phyloP scores from a whole-genome alignment of 2,888 invertebrate species.

The Heliconius cydno region DNA sequence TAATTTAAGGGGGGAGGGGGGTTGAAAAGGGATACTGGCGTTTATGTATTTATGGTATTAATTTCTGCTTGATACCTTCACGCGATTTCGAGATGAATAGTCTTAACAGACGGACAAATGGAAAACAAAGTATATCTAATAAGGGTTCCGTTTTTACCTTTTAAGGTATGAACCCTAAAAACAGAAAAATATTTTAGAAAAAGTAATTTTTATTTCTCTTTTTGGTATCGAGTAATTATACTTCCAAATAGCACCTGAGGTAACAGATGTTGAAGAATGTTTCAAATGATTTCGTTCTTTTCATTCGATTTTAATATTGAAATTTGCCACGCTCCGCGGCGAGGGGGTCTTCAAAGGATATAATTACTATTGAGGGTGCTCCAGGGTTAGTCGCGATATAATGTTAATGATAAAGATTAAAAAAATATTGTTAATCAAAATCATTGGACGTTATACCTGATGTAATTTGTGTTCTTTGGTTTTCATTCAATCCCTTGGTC shows the following conservation, averaged over 20 bases:
- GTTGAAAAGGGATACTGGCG: not conserved
- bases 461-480: not conserved
- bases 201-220: slow-evolving; percentile 6
- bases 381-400: slow-evolving; percentile 26
- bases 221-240: slow-evolving; percentile 40
- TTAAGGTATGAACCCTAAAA: too few relatives aligned
- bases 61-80: too few relatives aligned
- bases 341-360: slow-evolving; percentile 63
- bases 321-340: slow-evolving; percentile 48
- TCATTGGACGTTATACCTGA: not conserved
- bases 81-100: too few relatives aligned
- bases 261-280: slow-evolving; percentile 62
- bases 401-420: slow-evolving; percentile 22
- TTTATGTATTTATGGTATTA: not conserved
- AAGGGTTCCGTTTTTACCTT: too few relatives aligned
- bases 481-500: not conserved
- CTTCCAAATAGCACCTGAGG: slow-evolving; percentile 45
- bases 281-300: slow-evolving; percentile 50
- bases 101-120: too few relatives aligned
- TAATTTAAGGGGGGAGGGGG: not conserved
- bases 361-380: slow-evolving; percentile 57
- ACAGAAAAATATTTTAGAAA: not conserved
- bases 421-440: not conserved
- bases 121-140: too few relatives aligned
- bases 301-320: slow-evolving; percentile 50